Percentiles rank a stretch among this genome's conserved stretches.
Evolutionary conservation across 1,140 invertebrate species (phyloP).

Genomic region (Bicyclus anynana): DNA sequence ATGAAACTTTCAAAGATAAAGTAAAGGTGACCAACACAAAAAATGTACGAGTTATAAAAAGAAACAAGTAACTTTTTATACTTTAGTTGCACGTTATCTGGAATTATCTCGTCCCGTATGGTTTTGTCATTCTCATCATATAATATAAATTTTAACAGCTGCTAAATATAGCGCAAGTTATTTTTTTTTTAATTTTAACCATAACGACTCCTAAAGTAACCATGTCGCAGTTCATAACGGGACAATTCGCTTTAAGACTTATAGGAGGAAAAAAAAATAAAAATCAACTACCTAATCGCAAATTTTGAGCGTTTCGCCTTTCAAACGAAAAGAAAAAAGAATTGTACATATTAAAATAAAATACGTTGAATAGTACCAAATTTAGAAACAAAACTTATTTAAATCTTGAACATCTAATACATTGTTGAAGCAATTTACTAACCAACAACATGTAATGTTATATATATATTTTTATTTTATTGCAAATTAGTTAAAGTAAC

Average conservation of each 20-base stretch:
- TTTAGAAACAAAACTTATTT: too few relatives aligned
- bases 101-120: background rate
- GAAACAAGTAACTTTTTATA: background rate
- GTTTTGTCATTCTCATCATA: background rate
- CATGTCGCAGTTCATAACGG: background rate
- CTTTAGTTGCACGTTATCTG: background rate
- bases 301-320: too few relatives aligned
- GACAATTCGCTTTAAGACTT: background rate
- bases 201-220: constrained; percentile 8
- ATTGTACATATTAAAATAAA: too few relatives aligned
- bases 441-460: too few relatives aligned
- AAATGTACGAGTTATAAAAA: background rate
- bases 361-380: too few relatives aligned
- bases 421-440: too few relatives aligned
- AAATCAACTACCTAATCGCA: too few relatives aligned
- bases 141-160: background rate
- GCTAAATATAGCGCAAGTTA: background rate
- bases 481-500: too few relatives aligned
- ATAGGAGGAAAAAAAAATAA: background rate
- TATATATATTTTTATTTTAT: too few relatives aligned
- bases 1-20: background rate
- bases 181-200: constrained; percentile 11
- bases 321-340: too few relatives aligned
- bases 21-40: background rate
- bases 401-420: too few relatives aligned